Base-by-base conservation (phyloP, 2,797 vertebrate species). In the Sebastes ruberrimus region DNA sequence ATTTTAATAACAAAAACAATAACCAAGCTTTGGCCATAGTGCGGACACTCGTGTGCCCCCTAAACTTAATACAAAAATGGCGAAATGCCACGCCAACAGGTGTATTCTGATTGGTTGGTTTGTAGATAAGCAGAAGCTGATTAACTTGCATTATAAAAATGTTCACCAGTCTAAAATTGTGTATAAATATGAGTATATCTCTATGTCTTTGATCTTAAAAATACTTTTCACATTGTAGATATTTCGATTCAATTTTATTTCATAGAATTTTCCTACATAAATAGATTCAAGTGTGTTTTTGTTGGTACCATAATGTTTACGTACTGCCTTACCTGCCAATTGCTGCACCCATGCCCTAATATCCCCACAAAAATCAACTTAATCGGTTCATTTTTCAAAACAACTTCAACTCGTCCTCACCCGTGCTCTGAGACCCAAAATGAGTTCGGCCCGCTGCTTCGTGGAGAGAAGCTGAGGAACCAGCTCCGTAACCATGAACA, bases 381-480 rank as follows among this genome's bases (percentile, higher is more conserved):
- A 6, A 10, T 49, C 5, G 10, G 5, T 10, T 60, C 0, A 49
- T 22, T 55, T 20, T 25, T 6, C 4, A 52, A 79, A 69, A 35
- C 10, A 74, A 30, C 1, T 27, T 5, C 1, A 71, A 57, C 11
- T 27, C 10, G 10, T 73, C 55, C 84, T 91, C 75, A 97, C 97
- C 93, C 95, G 92, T 65, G 96, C 96, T 89, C 95, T 89, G 23
- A 97, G 93, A 3, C 96, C 96, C 84, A 97, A 66, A 71, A 95
- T 94, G 11, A 97, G 94, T 67, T 96, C 95, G 14, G 94, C 95
- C 2, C 94, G 88, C 84, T 97, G 96, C 23, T 95, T 94, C 4
- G 90, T 93, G 74, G 90, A 92, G 14, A 97, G 93, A 69, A 97
- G 83, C 5, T 95, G 93, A 2, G 97, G 96, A 4, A 95, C 95